These are phyloP conservation scores for Chorisops tibialis DNA, from an alignment of 2,888 invertebrate species.

Conservation along the genomic window DNA sequence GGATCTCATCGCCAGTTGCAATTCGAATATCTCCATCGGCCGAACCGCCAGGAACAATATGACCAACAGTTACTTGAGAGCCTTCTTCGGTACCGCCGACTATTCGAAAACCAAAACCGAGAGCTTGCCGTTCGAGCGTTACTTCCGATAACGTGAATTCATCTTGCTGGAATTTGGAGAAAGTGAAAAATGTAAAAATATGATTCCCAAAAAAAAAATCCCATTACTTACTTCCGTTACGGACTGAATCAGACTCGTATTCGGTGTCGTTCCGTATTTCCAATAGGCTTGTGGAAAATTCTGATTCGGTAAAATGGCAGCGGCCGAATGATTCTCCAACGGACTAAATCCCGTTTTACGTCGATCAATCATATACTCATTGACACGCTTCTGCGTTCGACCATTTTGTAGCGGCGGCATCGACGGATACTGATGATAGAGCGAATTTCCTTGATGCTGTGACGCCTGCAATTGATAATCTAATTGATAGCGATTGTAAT, in stretches of 20 bases:
- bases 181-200: too few relatives aligned
- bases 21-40: constrained; percentile 89
- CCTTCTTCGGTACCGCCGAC: constrained; percentile 98
- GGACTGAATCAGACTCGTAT: constrained; percentile 26
- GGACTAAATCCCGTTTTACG: constrained; percentile 48
- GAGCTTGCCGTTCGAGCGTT: constrained; percentile 81
- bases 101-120: constrained; percentile 96
- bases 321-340: constrained; percentile 41
- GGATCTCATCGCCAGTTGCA: constrained; percentile 88
- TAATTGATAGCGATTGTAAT: constrained; percentile 41
- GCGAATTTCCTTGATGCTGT: constrained; percentile 23
- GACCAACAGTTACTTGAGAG: constrained; percentile 93
- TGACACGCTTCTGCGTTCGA: constrained; percentile 45
- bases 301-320: constrained; percentile 1
- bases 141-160: constrained; percentile 54
- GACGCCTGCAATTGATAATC: constrained; percentile 34
- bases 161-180: constrained; percentile 30
- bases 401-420: constrained; percentile 42
- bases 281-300: constrained; percentile 28
- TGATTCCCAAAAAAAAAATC: too few relatives aligned
- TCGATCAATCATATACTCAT: constrained; percentile 48
- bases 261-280: constrained; percentile 38
- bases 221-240: constrained; percentile 21
- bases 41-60: constrained; percentile 94
- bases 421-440: constrained; percentile 24